These are phyloP conservation scores for Eumerus sabulonum DNA, from an alignment of 2,888 invertebrate species.

Conservation along the genomic window DNA sequence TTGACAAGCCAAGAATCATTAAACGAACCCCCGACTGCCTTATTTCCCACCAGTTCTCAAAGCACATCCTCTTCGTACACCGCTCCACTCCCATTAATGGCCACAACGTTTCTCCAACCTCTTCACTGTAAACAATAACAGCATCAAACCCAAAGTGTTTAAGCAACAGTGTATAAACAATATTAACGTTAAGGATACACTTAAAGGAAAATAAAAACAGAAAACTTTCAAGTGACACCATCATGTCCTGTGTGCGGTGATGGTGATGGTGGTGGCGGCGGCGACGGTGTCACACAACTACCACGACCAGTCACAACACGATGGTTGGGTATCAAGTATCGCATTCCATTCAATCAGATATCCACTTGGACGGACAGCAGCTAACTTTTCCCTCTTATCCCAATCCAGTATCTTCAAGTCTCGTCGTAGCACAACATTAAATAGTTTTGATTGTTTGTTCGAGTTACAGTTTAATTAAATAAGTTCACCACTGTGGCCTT, in stretches of 20 bases:
- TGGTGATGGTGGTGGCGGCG: too few species aligned
- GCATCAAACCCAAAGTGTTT: conserved; percentile 21
- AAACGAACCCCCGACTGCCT: not conserved
- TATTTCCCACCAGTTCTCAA: not conserved
- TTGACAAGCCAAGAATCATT: too few species aligned
- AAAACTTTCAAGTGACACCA: conserved; percentile 22
- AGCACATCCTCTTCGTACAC: not conserved
- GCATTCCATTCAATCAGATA: conserved; percentile 17
- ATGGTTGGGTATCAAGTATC: conserved; percentile 35
- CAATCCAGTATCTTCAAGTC: not conserved
- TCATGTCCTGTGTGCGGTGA: too few species aligned
- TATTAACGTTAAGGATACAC: conserved; percentile 21
- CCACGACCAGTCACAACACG: conserved; percentile 1
- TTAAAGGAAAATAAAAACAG: not conserved
- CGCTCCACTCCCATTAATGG: too few species aligned
- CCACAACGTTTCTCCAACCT: not conserved
- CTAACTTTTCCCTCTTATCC: too few species aligned
- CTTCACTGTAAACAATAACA: not conserved
- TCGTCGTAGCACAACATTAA: conserved; percentile 59
- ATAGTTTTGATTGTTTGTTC: conserved; percentile 64
- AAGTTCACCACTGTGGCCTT: conserved; percentile 13
- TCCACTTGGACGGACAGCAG: conserved; percentile 1
- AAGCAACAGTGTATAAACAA: conserved; percentile 22
- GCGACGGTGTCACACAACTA: not conserved
- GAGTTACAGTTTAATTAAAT: conserved; percentile 68